Conservation (phyloP, 2,888 invertebrate species). For the Trachelus tabidus region DNA sequence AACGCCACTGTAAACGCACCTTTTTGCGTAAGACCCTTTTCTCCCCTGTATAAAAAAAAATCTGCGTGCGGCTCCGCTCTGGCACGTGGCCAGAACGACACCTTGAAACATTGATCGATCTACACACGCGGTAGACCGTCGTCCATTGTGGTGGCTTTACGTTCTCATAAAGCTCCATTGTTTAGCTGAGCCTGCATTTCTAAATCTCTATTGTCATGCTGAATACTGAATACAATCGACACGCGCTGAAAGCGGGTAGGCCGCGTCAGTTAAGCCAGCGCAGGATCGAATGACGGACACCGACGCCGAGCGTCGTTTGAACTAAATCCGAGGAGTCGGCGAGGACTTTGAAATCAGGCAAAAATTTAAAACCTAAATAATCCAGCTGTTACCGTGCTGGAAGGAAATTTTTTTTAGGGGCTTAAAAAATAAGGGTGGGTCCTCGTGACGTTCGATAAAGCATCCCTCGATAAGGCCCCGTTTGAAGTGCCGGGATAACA, state of each 20-base stretch:
- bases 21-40: too few relatives aligned
- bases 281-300: not conserved
- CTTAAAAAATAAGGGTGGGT: too few relatives aligned
- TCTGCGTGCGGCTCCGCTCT: not conserved
- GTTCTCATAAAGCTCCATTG: conserved; percentile 52
- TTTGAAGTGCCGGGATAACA: too few relatives aligned
- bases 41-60: not conserved
- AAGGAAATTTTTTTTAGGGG: too few relatives aligned
- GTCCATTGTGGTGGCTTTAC: conserved; percentile 48
- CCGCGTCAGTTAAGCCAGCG: conserved; percentile 7
- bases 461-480: too few relatives aligned
- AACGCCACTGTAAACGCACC: too few relatives aligned
- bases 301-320: not conserved
- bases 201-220: conserved; percentile 51
- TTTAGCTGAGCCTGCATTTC: conserved; percentile 49
- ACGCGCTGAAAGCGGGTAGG: conserved; percentile 29
- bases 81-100: conserved; percentile 11
- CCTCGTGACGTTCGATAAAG: too few relatives aligned
- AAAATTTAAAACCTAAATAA: too few relatives aligned
- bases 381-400: too few relatives aligned
- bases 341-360: too few relatives aligned
- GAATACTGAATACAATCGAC: conserved; percentile 43
- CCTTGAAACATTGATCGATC: conserved; percentile 43
- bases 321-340: too few relatives aligned
- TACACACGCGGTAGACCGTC: conserved; percentile 23